Base-by-base conservation (phyloP, 2,888 invertebrate species). In the Crioceris asparagi region DNA sequence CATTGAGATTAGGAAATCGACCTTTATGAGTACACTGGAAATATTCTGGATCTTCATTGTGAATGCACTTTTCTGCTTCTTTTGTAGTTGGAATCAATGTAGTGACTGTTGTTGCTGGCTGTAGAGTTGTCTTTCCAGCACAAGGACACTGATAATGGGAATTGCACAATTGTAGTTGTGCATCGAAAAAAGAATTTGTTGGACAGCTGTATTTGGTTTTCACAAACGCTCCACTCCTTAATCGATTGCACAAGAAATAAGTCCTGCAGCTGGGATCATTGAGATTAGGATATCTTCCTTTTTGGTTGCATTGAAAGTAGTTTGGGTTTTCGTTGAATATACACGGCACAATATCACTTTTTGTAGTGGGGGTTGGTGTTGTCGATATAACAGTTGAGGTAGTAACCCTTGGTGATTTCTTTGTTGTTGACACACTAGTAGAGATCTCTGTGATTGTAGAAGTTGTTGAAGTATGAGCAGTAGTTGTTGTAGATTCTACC, bases 161-260 rank as follows among this genome's bases (percentile, higher is more conserved):
- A 3, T 69, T 67, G 46, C 70, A 70, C 10, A 60, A 7, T 7
- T 38, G 43, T 11, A 58, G 29, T 2, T 41, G 47, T 0, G 69
- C 68, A 53, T 54, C 66, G 43, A 70, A 70, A 2, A 63, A 55
- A 1, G 43, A 39, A 8, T 23, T 17, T 12, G 15, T 1, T 12
- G 36, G 36, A 29, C 40, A 40, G 6, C 3, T 30, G 4, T 40
- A 33, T 16, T 12, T 15, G 31, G 65, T 66, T 40, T 61, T 50
- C 2, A 53, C 18, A 33, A 51, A 65, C 0, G 61, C 56, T 0
- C 61, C 64, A 37, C 59, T 56, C 7, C 43, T 38, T 23, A 55
- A 39, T 18, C 54, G 39, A 1, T 64, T 64, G 45, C 70, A 71
- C 19, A 61, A 56, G 40, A 57, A 65, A 44, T 70, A 71, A 0